Evolutionary conservation across 2,113 vertebrate species (phyloP).

Genomic region (Boulengeromyrus knoepffleri): DNA sequence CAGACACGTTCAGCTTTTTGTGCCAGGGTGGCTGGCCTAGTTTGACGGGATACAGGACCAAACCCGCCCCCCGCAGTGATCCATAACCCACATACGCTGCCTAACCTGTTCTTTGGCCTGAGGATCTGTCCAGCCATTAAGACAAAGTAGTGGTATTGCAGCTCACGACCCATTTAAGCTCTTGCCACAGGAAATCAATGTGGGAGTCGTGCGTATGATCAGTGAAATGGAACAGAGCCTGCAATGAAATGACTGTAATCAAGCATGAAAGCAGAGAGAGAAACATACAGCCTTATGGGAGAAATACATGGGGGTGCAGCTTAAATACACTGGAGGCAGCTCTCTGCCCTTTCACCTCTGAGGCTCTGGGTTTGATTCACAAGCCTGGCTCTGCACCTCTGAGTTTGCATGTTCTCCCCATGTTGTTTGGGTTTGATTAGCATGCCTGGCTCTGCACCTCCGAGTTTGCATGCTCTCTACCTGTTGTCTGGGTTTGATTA

Average conservation of each 20-base stretch:
- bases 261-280: not conserved
- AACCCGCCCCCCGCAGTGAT: not conserved
- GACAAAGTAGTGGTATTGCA: slow-evolving; percentile 18
- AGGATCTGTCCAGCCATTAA: slow-evolving; percentile 27
- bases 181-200: not conserved
- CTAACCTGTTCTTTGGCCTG: slow-evolving; percentile 25
- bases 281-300: slow-evolving; percentile 26
- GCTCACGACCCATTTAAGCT: not conserved
- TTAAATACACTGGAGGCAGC: slow-evolving; percentile 1
- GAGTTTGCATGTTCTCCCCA: not conserved
- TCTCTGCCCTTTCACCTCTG: not conserved
- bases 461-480: too few species aligned
- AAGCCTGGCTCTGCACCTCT: not conserved
- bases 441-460: too few species aligned
- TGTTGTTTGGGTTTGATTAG: not conserved
- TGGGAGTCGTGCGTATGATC: not conserved
- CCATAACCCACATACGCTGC: not conserved
- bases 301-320: slow-evolving; percentile 33
- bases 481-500: too few species aligned
- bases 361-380: not conserved
- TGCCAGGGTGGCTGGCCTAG: not conserved
- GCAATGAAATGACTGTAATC: slow-evolving; percentile 31
- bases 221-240: not conserved
- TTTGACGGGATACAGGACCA: not conserved
- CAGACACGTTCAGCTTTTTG: not conserved